These are phyloP conservation scores for Seriola aureovittata DNA, from an alignment of 2,113 vertebrate genomes.

Conservation along the genomic window DNA sequence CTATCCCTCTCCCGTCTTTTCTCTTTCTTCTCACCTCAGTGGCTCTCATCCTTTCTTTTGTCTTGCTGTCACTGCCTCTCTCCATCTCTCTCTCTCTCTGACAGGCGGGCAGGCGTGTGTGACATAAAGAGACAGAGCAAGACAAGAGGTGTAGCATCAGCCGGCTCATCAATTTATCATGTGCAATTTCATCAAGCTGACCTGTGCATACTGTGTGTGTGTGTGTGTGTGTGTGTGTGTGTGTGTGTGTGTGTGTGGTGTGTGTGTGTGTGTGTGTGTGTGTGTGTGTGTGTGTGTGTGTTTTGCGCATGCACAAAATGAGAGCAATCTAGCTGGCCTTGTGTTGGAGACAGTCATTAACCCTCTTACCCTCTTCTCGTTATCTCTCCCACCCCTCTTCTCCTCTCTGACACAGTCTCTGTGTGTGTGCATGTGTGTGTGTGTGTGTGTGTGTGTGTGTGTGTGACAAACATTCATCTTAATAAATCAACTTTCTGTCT, in stretches of 20 bases:
- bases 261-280: constrained; percentile 11
- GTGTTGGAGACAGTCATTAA: constrained; percentile 76
- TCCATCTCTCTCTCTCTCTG: constrained; percentile 7
- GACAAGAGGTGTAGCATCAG: constrained; percentile 39
- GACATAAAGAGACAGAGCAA: constrained; percentile 45
- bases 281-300: constrained; percentile 14
- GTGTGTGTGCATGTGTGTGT: constrained; percentile 20
- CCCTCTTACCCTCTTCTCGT: constrained; percentile 73
- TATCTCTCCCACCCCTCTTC: constrained; percentile 68
- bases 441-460: constrained; percentile 14
- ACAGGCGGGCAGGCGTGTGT: constrained; percentile 15
- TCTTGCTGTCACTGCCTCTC: constrained; percentile 5
- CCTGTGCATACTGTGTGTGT: constrained; percentile 26
- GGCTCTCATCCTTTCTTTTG: neutral
- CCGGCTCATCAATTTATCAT: constrained; percentile 62
- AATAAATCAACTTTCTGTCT: constrained; percentile 65
- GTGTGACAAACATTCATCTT: constrained; percentile 58
- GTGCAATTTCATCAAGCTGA: constrained; percentile 61
- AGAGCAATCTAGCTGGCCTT: constrained; percentile 33
- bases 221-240: constrained; percentile 14
- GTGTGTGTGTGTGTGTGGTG: constrained; percentile 15
- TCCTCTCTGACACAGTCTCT: constrained; percentile 12
- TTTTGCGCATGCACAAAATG: constrained; percentile 15
- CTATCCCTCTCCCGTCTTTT: constrained; percentile 1
- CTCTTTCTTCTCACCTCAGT: constrained; percentile 9